Evolutionary conservation across 2,113 vertebrate species (phyloP).

Genomic region (Thinocorus orbignyianus): DNA sequence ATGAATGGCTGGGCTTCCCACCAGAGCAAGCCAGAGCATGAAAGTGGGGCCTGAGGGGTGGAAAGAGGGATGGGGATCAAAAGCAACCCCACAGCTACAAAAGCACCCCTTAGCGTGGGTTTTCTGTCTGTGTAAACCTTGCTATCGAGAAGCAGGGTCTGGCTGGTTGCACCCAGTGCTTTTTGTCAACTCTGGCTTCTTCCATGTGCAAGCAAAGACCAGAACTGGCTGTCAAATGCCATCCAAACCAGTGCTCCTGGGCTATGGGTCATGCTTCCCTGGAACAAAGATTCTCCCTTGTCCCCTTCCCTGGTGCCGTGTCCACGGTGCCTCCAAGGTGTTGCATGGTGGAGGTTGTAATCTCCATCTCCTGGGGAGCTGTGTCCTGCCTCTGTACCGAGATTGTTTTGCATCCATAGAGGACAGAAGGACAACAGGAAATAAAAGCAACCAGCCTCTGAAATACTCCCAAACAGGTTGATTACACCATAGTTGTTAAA

Average conservation of each 20-base stretch:
- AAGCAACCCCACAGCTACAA: fast-evolving
- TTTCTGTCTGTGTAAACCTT: not conserved
- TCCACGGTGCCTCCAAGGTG: fast-evolving
- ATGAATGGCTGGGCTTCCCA: not conserved
- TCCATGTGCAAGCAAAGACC: not conserved
- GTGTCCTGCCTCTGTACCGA: fast-evolving
- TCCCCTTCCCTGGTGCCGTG: fast-evolving
- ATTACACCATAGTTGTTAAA: not conserved
- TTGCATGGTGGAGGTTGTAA: not conserved
- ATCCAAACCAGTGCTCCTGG: not conserved
- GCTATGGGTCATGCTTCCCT: fast-evolving
- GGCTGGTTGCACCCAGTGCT: not conserved
- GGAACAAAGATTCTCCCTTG: not conserved
- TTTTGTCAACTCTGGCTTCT: not conserved
- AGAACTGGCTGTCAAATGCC: not conserved
- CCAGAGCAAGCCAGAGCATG: fast-evolving
- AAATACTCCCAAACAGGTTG: not conserved
- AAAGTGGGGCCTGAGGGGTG: not conserved
- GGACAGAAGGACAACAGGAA: not conserved
- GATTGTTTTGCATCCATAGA: not conserved
- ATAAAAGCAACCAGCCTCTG: not conserved
- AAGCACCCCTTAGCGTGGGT: fast-evolving
- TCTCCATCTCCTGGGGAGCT: not conserved
- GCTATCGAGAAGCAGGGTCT: not conserved
- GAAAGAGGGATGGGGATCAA: not conserved